phyloP scores from a whole-genome alignment of 2,113 vertebrate species.

The Smithornis capensis region DNA sequence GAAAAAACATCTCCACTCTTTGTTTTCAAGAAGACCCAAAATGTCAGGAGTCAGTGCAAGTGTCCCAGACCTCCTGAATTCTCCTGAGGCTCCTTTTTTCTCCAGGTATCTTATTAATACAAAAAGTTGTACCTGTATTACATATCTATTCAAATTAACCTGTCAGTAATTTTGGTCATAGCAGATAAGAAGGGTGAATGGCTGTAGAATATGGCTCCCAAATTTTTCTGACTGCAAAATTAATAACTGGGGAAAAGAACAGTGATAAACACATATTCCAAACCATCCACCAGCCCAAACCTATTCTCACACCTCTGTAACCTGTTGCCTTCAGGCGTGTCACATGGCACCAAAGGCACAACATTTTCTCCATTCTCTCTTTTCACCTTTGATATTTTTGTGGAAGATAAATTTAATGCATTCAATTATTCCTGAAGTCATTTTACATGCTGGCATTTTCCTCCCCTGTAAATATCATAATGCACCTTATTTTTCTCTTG shows the following conservation, averaged over 20 bases:
- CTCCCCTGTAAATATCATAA: not conserved
- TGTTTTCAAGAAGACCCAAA: not conserved
- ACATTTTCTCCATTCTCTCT: rapidly evolving
- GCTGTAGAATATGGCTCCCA: not conserved
- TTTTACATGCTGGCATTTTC: not conserved
- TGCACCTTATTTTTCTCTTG: not conserved
- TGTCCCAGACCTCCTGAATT: not conserved
- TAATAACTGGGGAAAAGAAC: not conserved
- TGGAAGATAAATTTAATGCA: not conserved
- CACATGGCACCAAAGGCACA: not conserved
- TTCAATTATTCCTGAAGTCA: not conserved
- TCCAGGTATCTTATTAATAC: not conserved
- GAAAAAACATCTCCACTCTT: not conserved
- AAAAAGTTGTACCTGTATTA: not conserved
- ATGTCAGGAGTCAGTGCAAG: not conserved
- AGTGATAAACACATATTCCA: not conserved
- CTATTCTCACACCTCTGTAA: not conserved
- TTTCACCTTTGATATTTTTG: not conserved
- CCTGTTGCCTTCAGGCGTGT: not conserved
- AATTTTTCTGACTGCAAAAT: not conserved
- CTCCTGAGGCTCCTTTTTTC: not conserved
- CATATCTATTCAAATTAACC: not conserved
- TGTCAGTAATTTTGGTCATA: not conserved
- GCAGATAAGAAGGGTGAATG: not conserved
- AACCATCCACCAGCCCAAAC: not conserved